phyloP scores from a whole-genome alignment of 2,888 invertebrate species.

The Cheilosia soror region DNA sequence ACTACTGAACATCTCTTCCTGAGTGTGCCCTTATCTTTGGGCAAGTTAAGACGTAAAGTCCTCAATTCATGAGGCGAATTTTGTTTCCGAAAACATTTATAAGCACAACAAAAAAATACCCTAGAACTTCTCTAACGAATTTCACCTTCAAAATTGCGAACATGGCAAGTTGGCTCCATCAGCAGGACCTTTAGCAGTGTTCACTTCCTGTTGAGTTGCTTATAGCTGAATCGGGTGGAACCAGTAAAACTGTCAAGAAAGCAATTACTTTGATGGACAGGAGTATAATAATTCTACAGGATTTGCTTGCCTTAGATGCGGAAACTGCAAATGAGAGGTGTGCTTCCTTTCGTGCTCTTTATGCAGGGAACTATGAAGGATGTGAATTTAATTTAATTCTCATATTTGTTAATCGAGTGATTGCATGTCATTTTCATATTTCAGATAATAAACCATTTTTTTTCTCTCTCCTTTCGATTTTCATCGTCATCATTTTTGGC shows the following conservation, averaged over 20 bases:
- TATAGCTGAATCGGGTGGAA: neutral
- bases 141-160: constrained; percentile 28
- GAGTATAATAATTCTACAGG: constrained; percentile 3
- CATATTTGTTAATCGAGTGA: constrained; percentile 32
- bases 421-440: constrained; percentile 24
- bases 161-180: constrained; percentile 30
- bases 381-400: constrained; percentile 51
- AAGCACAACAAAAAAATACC: neutral
- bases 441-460: constrained; percentile 24
- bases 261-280: constrained; percentile 62
- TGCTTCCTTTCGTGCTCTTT: neutral
- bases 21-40: constrained; percentile 26
- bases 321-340: constrained; percentile 38
- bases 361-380: constrained; percentile 2
- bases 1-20: constrained; percentile 3
- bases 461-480: neutral
- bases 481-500: neutral
- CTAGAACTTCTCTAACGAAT: constrained; percentile 9
- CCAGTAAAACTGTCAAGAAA: constrained; percentile 50
- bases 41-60: constrained; percentile 24
- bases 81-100: constrained; percentile 3
- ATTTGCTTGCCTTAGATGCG: constrained; percentile 18
- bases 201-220: constrained; percentile 15
- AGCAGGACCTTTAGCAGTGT: neutral
- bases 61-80: constrained; percentile 8